A percentile compares a stretch with the other conserved stretches of the same genome.
phyloP scores from a whole-genome alignment of 2,888 invertebrate species.

The Helicoverpa assulta region DNA sequence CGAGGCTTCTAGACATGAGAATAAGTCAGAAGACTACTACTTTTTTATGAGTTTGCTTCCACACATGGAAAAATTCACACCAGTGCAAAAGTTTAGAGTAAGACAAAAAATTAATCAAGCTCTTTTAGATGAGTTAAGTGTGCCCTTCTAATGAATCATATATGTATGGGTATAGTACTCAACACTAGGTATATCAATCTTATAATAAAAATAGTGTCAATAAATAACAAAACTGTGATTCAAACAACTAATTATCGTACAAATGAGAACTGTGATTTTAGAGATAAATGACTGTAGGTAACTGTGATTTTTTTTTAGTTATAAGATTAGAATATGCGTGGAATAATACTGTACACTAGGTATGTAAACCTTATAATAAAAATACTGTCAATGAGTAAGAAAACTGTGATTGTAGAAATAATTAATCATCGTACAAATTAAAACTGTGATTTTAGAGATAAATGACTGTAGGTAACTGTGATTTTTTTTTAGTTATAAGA shows the following conservation, averaged over 20 bases:
- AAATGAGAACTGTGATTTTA: slow-evolving; percentile 23
- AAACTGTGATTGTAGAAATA: slow-evolving; percentile 33
- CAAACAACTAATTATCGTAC: slow-evolving; percentile 12
- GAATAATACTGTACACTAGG: slow-evolving; percentile 11
- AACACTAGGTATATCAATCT: slow-evolving; percentile 30
- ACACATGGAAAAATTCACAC: slow-evolving; percentile 55
- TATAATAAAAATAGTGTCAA: slow-evolving; percentile 29
- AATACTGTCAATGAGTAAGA: slow-evolving; percentile 28
- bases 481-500: no score
- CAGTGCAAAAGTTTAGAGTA: slow-evolving; percentile 50
- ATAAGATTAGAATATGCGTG: no score
- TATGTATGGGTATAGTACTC: slow-evolving; percentile 32
- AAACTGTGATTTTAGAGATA: slow-evolving; percentile 32
- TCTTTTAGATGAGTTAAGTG: slow-evolving; percentile 47
- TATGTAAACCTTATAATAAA: slow-evolving; percentile 31
- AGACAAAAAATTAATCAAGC: slow-evolving; percentile 55
- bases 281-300: slow-evolving; percentile 1
- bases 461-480: no score
- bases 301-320: no score
- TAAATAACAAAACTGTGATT: slow-evolving; percentile 22
- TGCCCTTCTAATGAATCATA: slow-evolving; percentile 28
- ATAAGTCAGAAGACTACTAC: no score
- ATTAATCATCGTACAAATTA: slow-evolving; percentile 28
- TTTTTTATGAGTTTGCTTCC: slow-evolving; percentile 52
- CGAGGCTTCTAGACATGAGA: no score